Evolutionary conservation across 35 echinoderm and acorn worm genomes (phyloP).

Genomic region (Amphiura filiformis): DNA sequence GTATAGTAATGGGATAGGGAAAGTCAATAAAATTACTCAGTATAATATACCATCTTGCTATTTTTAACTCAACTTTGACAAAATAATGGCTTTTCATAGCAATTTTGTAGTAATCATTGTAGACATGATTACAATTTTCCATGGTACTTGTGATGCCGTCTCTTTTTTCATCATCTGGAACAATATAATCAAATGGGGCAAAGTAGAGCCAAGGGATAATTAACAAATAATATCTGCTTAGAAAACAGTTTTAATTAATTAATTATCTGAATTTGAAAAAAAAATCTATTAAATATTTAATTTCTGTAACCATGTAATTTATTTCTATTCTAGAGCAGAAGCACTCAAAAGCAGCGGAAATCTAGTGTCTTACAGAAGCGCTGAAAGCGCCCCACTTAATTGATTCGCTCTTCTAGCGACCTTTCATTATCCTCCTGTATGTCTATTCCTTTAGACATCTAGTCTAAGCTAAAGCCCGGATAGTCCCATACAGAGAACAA

Average conservation of each 20-base stretch:
- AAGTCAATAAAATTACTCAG: slow-evolving; percentile 4
- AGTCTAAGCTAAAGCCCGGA: neutral
- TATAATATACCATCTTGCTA: slow-evolving; percentile 1
- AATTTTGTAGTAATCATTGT: too few species aligned
- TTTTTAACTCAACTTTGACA: neutral
- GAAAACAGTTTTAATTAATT: too few species aligned
- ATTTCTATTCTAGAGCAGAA: too few species aligned
- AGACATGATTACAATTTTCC: too few species aligned
- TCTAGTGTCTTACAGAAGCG: neutral
- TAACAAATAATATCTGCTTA: too few species aligned
- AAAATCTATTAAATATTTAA: too few species aligned
- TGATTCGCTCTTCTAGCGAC: neutral
- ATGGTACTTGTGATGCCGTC: too few species aligned
- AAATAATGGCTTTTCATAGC: neutral
- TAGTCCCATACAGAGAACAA: neutral
- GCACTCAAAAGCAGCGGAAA: neutral
- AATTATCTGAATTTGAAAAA: too few species aligned
- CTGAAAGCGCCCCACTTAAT: neutral
- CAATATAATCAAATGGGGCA: too few species aligned
- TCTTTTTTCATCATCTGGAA: too few species aligned
- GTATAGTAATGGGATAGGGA: neutral
- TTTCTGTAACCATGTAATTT: too few species aligned
- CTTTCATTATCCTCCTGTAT: neutral
- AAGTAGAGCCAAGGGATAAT: too few species aligned
- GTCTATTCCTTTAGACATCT: neutral